phyloP scores from a whole-genome alignment of 2,888 invertebrate species.

The Lutraria lutraria region DNA sequence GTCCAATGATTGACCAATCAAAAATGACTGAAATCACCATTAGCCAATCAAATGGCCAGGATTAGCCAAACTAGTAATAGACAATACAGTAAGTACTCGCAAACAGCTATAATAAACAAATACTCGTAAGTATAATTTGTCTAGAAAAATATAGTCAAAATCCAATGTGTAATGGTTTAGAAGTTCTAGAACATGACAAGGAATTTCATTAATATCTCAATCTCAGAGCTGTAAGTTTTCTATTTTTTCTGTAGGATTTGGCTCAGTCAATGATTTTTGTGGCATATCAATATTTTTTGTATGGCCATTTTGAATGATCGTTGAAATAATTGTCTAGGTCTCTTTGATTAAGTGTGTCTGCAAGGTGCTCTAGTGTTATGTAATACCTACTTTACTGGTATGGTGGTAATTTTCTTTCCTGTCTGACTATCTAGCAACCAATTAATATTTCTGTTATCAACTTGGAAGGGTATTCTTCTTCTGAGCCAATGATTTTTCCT shows the following conservation, averaged over 20 bases:
- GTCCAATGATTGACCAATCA: too few relatives aligned
- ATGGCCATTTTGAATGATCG: neutral
- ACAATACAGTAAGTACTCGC: too few relatives aligned
- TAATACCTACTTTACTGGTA: slow-evolving; percentile 12
- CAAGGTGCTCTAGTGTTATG: neutral
- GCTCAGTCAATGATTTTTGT: neutral
- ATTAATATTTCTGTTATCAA: neutral
- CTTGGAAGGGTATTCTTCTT: neutral
- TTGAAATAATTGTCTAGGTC: neutral
- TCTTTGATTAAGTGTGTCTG: slow-evolving; percentile 6
- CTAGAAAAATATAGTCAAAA: neutral
- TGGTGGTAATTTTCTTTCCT: slow-evolving; percentile 19
- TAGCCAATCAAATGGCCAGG: too few relatives aligned
- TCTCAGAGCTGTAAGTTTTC: neutral
- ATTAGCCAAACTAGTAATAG: too few relatives aligned
- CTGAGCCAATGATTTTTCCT: neutral
- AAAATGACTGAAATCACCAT: too few relatives aligned
- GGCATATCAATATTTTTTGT: neutral
- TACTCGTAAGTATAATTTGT: neutral
- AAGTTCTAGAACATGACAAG: neutral
- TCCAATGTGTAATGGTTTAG: neutral
- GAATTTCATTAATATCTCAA: neutral
- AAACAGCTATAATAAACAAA: too few relatives aligned
- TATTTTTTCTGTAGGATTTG: neutral
- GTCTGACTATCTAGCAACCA: neutral